phyloP scores from a whole-genome alignment of 1,140 invertebrate genomes.

The Drosophila punjabiensis region DNA sequence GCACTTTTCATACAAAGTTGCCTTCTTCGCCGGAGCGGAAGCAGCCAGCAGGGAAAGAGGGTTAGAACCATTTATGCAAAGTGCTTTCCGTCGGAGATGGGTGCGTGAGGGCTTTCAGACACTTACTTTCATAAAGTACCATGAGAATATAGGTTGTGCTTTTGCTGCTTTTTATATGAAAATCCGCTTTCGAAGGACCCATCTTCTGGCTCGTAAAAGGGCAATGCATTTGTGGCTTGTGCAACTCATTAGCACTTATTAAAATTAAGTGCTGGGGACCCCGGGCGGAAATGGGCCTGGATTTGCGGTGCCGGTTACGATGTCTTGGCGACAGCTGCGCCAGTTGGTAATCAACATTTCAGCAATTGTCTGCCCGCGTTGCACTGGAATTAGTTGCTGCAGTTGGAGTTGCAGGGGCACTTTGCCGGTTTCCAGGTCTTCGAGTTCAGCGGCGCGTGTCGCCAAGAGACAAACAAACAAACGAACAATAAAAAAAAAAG shows the following conservation, averaged over 20 bases:
- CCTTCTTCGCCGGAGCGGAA: slow-evolving; percentile 56
- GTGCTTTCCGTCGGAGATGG: slow-evolving; percentile 29
- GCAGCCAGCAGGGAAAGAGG: slow-evolving; percentile 29
- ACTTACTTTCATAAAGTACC: slow-evolving; percentile 6
- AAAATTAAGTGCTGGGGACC: slow-evolving; percentile 57
- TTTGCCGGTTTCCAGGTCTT: slow-evolving; percentile 19
- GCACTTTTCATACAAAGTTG: slow-evolving; percentile 72
- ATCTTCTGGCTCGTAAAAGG: not conserved
- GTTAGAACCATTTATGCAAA: slow-evolving; percentile 64
- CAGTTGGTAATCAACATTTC: slow-evolving; percentile 73
- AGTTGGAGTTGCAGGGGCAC: slow-evolving; percentile 36
- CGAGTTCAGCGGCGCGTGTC: slow-evolving; percentile 65
- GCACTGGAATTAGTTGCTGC: slow-evolving; percentile 14
- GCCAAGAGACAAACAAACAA: slow-evolving; percentile 37
- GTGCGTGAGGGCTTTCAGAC: slow-evolving; percentile 1
- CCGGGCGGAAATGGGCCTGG: slow-evolving; percentile 51
- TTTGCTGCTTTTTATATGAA: slow-evolving; percentile 5
- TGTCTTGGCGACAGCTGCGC: slow-evolving; percentile 43
- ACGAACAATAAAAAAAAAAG: slow-evolving; percentile 35
- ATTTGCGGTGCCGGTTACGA: slow-evolving; percentile 50
- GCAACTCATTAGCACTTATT: slow-evolving; percentile 84
- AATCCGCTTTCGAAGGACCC: slow-evolving; percentile 7
- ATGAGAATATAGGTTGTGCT: slow-evolving; percentile 1
- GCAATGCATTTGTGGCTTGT: slow-evolving; percentile 45
- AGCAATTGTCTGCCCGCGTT: slow-evolving; percentile 65